Conservation (phyloP, 2,888 invertebrate species). For the Macrophya alboannulata region DNA sequence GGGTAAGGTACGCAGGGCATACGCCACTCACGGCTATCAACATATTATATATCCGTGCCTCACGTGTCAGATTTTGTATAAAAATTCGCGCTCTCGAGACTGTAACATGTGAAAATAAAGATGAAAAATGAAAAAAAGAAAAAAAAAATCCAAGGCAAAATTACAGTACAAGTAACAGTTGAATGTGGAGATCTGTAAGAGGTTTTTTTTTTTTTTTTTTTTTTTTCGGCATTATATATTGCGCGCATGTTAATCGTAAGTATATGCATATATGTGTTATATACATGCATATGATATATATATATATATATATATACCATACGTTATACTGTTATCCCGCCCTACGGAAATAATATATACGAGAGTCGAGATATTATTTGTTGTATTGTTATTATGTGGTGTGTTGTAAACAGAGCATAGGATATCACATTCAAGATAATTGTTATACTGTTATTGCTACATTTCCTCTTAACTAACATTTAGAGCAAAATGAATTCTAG, state of each 20-base stretch:
- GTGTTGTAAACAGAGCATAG: conserved; percentile 23
- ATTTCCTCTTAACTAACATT: conserved; percentile 50
- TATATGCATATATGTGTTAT: neutral
- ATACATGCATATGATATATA: neutral
- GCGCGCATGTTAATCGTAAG: neutral
- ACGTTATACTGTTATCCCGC: neutral
- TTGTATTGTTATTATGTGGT: conserved; percentile 30
- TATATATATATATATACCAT: no score
- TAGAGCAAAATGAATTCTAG: conserved; percentile 45
- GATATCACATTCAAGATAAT: conserved; percentile 51
- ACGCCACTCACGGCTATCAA: no score
- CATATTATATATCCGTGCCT: no score
- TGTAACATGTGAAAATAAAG: no score
- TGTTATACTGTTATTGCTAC: conserved; percentile 51
- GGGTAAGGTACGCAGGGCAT: neutral
- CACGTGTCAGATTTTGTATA: no score
- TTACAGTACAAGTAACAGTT: neutral
- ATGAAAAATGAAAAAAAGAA: no score
- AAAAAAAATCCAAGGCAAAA: neutral
- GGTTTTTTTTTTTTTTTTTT: neutral
- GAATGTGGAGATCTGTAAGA: neutral
- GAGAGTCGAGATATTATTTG: conserved; percentile 17
- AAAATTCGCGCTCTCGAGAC: no score
- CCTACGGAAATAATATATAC: conserved; percentile 23
- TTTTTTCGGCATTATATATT: no score